Conservation (phyloP, 2,797 vertebrate genomes). For the Hippoglossus hippoglossus region DNA sequence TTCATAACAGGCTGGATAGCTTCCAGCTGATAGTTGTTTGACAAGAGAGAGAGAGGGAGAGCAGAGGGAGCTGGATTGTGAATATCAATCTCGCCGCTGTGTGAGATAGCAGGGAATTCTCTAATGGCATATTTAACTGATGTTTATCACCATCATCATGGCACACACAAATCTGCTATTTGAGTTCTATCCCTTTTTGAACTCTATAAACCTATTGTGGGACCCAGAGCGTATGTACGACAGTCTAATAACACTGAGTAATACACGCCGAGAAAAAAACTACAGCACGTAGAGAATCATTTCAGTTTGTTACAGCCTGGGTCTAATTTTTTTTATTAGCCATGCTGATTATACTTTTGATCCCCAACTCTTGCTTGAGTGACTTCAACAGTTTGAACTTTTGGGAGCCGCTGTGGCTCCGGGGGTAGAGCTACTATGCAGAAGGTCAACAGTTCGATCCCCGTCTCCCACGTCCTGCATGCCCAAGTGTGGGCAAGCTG, state of each 20-base stretch:
- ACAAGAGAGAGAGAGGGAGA: constrained; percentile 12
- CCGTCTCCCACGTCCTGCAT: too few relatives aligned
- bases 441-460: too few relatives aligned
- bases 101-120: constrained; percentile 42
- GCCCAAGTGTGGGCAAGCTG: too few relatives aligned
- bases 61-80: constrained; percentile 32
- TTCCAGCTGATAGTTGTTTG: constrained; percentile 43
- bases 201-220: background rate
- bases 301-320: background rate
- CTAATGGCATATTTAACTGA: constrained; percentile 49
- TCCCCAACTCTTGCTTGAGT: too few relatives aligned
- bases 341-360: too few relatives aligned
- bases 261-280: background rate
- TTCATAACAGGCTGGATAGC: constrained; percentile 53
- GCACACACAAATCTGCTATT: constrained; percentile 30
- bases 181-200: background rate
- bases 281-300: background rate
- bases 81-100: constrained; percentile 14
- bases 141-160: constrained; percentile 20
- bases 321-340: background rate
- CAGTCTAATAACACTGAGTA: constrained; percentile 10
- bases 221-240: background rate
- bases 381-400: too few relatives aligned
- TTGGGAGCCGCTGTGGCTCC: too few relatives aligned
- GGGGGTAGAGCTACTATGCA: too few relatives aligned